Evolutionary conservation across 2,113 vertebrate species (phyloP), one percentile per base, ranked within the genome.

Genomic region (Gobio gobio): DNA sequence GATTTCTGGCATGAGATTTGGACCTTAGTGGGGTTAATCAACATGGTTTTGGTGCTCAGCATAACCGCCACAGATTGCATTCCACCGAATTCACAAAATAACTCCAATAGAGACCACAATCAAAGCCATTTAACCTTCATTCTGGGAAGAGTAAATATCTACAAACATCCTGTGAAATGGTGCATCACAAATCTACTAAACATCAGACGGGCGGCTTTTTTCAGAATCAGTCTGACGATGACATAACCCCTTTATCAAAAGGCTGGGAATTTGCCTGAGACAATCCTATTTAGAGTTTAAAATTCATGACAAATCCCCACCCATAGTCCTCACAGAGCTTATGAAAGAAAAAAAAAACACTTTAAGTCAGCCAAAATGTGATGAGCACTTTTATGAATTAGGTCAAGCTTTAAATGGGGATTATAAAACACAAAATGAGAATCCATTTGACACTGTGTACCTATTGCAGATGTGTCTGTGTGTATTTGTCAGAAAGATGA

Each of bases 131-230:
- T 72, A 16, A 58, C 61, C 49, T 72, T 36, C 20, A 72, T 82
- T 82, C 80, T 40, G 29, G 29, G 64, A 72, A 72, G 20, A 83
- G 66, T 13, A n/a, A 36, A 10, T 24, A 36, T 24, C 29, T 40
- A 70, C 81, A 56, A 83, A 72, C 64, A 82, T 66, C 45, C 43
- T 81, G 78, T 47, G 58, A 79, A 63, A 63, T 47, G 47, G 78
- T 79, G 40, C 78, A 47, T 59, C 14, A 43, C 58, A 16, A 79
- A 63, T 61, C 56, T 79, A n/a, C 58, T 45, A 33, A 68, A 82
- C 66, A 36, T 40, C 33, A 83, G 81, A 43, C 2, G 9, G 73
- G 26, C 49, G n/a, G 74, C 43, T 20, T 43, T 58, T 72, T 54
- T 83, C 29, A 70, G n/a, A 54, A 72, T 40, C 47, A 10, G 20